Percentiles rank a stretch among this genome's conserved stretches.
These are phyloP conservation scores for Corythornis leucogaster DNA, from an alignment of 2,797 vertebrate species.

Conservation along the genomic window DNA sequence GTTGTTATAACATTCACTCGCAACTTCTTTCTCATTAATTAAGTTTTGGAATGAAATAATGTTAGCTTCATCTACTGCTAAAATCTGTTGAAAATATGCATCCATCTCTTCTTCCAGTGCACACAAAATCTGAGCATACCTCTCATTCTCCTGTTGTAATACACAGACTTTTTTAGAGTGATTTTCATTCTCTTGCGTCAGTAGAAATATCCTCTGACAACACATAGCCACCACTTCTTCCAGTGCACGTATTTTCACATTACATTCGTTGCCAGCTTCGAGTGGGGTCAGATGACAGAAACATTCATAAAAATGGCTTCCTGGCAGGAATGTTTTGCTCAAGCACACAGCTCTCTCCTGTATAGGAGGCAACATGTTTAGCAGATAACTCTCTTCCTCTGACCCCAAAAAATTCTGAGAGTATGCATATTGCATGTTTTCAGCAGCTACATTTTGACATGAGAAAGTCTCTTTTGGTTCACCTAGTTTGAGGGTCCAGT, in stretches of 20 bases:
- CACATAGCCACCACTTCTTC: neutral
- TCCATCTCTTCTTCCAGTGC: constrained; percentile 74
- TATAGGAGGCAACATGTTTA: neutral
- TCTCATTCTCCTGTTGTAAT: constrained; percentile 66
- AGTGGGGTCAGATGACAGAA: neutral
- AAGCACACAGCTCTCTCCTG: neutral
- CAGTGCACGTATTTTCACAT: neutral
- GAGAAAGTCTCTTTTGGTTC: neutral
- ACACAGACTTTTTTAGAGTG: neutral
- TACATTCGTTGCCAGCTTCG: neutral
- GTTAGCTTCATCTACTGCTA: neutral
- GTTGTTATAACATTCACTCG: constrained; percentile 55
- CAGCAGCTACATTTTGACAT: neutral
- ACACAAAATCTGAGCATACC: constrained; percentile 56
- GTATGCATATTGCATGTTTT: neutral
- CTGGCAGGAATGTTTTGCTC: neutral
- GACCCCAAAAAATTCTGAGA: neutral
- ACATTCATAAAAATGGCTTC: neutral
- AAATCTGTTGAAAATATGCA: constrained; percentile 19
- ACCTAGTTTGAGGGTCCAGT: neutral
- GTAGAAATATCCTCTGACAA: constrained; percentile 24
- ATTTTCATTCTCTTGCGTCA: neutral
- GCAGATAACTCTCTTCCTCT: neutral
- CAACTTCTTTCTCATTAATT: constrained; percentile 26
- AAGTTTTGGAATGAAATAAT: neutral